Evolutionary conservation across 2,888 invertebrate genomes (phyloP), one percentile per base, ranked within the genome.

Genomic region (Nemotelus pantherinus): DNA sequence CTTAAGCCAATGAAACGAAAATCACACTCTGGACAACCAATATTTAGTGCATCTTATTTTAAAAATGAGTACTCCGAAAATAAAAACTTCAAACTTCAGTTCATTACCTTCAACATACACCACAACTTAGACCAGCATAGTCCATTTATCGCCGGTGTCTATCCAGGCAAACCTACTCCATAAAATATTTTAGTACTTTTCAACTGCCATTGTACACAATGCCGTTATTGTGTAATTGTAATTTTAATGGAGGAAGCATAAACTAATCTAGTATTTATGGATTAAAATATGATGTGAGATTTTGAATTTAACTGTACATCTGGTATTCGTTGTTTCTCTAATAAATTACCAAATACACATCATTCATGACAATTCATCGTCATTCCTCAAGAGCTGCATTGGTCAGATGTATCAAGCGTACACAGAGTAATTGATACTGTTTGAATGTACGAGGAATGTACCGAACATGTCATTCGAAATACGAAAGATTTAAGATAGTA

Each of bases 401-500:
- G 57, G 1, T n/a, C 57, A 57, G 10, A 67, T 50, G 50, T 43
- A 67, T 47, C 50, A 44, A 55, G 44, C 43, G 55, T 9, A 50
- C 25, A 55, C 50, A 9, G 9, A 55, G 41, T 43, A 55, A 7
- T 70, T 39, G 55, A 25, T 25, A 6, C 3, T 67, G n/a, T 67
- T n/a, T 25, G 67, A n/a, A 6, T 4, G 67, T 3, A 3, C 39
- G n/a, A 43, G 67, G 9, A 48, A 47, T 25, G 25, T 48, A 25
- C 25, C 3, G 41, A 50, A 44, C 55, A 43, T n/a, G 39, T 48
- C 6, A 43, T 3, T 45, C 25, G 44, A 43, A 74, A 68, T 50
- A 74, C 60, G 74, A 74, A 74, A 74, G 74, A 74, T 41, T 74
- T 74, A 74, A 60, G 74, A 5, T 25, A 60, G 74, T 74, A 74